Percentiles rank a stretch among this genome's conserved stretches.
Conservation (phyloP, 2,888 invertebrate genomes). For the Chironomus tentans region DNA sequence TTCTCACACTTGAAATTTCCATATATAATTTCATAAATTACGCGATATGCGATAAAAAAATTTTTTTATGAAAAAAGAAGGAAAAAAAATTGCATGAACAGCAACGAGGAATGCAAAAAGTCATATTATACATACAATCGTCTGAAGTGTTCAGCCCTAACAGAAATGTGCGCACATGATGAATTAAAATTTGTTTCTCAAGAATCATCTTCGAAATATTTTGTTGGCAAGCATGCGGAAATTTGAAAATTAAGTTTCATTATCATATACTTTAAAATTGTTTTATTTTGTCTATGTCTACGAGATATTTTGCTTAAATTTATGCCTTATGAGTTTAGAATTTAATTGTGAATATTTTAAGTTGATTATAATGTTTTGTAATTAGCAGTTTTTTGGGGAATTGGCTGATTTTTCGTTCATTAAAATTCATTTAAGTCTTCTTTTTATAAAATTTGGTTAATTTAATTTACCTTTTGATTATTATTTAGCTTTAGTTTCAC, state of each 20-base stretch:
- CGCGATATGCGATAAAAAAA: neutral
- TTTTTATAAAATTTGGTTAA: too few relatives aligned
- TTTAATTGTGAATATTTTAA: too few relatives aligned
- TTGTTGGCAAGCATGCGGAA: neutral
- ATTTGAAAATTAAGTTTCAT: neutral
- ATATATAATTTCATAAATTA: conserved; percentile 8
- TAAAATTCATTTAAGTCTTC: too few relatives aligned
- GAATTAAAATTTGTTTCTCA: neutral
- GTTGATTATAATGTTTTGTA: too few relatives aligned
- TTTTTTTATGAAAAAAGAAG: neutral
- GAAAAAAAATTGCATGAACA: neutral
- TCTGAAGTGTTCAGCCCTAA: neutral
- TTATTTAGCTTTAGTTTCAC: too few relatives aligned
- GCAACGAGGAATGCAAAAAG: neutral
- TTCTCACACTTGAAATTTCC: conserved; percentile 1
- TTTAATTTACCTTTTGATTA: too few relatives aligned
- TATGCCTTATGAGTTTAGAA: too few relatives aligned
- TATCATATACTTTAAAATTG: neutral
- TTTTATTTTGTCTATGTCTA: too few relatives aligned
- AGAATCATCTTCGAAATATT: neutral
- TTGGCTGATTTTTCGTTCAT: too few relatives aligned
- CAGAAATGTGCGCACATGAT: too few relatives aligned
- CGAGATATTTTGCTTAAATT: too few relatives aligned
- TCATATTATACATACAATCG: neutral
- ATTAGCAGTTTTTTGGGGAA: too few relatives aligned